These are phyloP conservation scores for Gila robusta DNA, from an alignment of 2,797 vertebrate genomes.

Conservation along the genomic window DNA sequence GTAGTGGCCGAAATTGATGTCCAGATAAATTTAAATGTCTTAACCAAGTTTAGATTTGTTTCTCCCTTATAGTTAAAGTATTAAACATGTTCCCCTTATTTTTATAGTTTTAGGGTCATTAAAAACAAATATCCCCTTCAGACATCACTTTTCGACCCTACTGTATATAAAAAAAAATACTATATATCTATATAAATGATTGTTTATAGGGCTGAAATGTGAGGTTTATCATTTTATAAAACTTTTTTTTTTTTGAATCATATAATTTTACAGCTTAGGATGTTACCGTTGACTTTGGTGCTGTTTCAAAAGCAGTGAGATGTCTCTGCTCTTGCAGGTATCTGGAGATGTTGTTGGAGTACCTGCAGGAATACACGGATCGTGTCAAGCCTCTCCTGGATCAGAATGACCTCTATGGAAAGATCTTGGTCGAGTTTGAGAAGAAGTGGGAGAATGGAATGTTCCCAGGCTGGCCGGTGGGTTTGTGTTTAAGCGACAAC, in stretches of 20 bases:
- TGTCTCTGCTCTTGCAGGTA: slow-evolving; percentile 80
- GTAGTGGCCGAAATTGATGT: too few relatives aligned
- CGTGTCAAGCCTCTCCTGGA: slow-evolving; percentile 94
- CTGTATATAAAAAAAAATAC: too few relatives aligned
- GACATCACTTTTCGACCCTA: background rate
- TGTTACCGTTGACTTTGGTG: background rate
- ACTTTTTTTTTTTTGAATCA: too few relatives aligned
- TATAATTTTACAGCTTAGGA: too few relatives aligned
- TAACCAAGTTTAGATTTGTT: background rate
- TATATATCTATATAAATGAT: too few relatives aligned
- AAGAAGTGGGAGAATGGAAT: slow-evolving; percentile 97
- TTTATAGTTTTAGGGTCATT: background rate
- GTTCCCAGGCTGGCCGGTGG: slow-evolving; percentile 97
- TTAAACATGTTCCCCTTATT: background rate
- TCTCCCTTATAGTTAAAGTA: background rate
- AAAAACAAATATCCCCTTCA: background rate
- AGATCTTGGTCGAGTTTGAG: slow-evolving; percentile 94
- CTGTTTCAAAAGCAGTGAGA: background rate
- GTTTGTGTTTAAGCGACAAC: slow-evolving; percentile 53
- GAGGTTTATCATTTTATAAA: too few relatives aligned
- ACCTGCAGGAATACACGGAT: slow-evolving; percentile 96
- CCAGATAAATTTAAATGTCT: background rate
- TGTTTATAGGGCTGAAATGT: too few relatives aligned
- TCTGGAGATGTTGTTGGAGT: slow-evolving; percentile 96
- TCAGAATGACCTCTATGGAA: slow-evolving; percentile 97